phyloP scores from a whole-genome alignment of 2,797 vertebrate species.

The Schizopygopsis malacanthus region DNA sequence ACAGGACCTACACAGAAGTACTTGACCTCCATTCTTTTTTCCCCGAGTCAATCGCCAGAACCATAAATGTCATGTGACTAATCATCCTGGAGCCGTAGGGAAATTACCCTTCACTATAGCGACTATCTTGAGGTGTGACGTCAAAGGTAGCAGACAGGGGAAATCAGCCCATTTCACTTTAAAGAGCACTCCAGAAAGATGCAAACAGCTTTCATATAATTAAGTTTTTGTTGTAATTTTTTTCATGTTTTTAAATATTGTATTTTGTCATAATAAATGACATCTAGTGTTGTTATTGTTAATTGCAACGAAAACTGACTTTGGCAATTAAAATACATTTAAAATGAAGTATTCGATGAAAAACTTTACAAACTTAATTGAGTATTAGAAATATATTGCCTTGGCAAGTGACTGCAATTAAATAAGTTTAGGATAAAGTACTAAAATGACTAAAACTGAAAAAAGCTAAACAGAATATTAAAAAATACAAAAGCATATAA shows the following conservation, averaged over 20 bases:
- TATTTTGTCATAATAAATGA: neutral
- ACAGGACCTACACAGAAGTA: neutral
- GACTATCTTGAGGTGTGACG: neutral
- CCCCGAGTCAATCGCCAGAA: neutral
- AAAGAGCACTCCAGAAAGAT: neutral
- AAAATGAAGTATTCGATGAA: neutral
- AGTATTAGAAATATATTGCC: neutral
- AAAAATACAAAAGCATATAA: neutral
- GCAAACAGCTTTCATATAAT: neutral
- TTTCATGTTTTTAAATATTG: neutral
- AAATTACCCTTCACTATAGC: slow-evolving; percentile 6
- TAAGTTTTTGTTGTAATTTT: neutral
- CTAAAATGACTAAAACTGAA: neutral
- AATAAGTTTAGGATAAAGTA: neutral
- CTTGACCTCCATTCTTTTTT: slow-evolving; percentile 4
- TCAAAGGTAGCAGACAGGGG: neutral
- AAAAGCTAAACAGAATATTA: neutral
- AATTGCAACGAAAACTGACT: neutral
- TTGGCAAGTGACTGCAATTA: neutral
- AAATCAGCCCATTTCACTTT: neutral
- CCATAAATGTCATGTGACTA: slow-evolving; percentile 8
- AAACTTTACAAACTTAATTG: neutral
- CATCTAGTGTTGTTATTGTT: neutral
- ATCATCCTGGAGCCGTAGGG: neutral
- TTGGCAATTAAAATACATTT: neutral